Base-by-base conservation (phyloP, 2,113 vertebrate genomes). In the Leptocoma aspasia region DNA sequence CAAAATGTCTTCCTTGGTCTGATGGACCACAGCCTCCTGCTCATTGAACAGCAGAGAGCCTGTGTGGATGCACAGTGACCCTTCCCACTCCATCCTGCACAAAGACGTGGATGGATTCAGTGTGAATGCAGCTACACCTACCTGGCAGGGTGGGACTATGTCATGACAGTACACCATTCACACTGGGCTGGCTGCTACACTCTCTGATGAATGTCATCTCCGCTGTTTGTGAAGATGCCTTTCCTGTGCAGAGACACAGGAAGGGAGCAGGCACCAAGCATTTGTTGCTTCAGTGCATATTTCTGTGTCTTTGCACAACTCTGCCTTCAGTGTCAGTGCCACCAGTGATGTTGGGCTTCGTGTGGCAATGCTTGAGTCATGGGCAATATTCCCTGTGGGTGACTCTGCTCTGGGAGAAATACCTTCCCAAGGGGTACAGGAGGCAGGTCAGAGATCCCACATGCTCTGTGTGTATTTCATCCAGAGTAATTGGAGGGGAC, bases 11-110 rank as follows among this genome's bases (percentile, higher is more conserved):
- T 61, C 31, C 30, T 65, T 37, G 10, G 23, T 15, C 21, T 45
- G n/a, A 31, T 26, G 15, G 22, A 41, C 7, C 18, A 24, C n/a
- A 56, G 59, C 20, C 14, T 31, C 10, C 33, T 1, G 2, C 7
- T 57, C 54, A 26, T 2, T 49, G 45, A 77, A 7, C 2, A 65
- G 13, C 28, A 73, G 37, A 50, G 30, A 77, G 28, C 9, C n/a
- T 47, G 10, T 3, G 14, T 30, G 31, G 6, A 6, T 0, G 1
- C 13, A 24, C 7, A 13, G 37, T n/a, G 63, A 61, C 31, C 11
- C 1, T 1, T 33, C 68, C 54, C 53, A 28, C 30, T 31, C 30
- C 16, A 28, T 39, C 39, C 49, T 57, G 8, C 30, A 21, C 7
- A 27, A 30, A 50, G 30, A 8, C 15, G 6, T 33, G 18, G 26